A percentile compares a stretch with the other conserved stretches of the same genome.
These are phyloP conservation scores for Tolypeutes matacus DNA, from an alignment of 2,797 vertebrate genomes.

Conservation along the genomic window DNA sequence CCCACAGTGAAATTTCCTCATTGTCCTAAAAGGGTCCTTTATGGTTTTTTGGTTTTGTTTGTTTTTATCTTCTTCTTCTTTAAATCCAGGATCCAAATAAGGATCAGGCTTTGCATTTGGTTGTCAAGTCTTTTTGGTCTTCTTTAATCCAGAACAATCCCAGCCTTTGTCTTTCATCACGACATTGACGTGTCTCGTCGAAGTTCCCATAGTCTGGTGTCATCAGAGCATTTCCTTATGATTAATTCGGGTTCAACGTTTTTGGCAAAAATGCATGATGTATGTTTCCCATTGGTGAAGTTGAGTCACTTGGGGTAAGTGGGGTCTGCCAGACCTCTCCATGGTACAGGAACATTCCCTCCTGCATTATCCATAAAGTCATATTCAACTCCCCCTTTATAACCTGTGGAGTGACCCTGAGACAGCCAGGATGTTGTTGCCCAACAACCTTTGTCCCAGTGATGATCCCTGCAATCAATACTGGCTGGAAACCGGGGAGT, in stretches of 20 bases:
- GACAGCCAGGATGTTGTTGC: not conserved
- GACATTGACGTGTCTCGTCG: rapidly evolving
- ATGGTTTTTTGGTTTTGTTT: not conserved
- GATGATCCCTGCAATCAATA: not conserved
- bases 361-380: not conserved
- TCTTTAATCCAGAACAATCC: conserved; percentile 22
- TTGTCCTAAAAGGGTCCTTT: conserved; percentile 18
- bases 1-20: not conserved
- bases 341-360: not conserved
- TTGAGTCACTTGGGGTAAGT: not conserved
- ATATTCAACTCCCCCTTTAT: not conserved
- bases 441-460: not conserved
- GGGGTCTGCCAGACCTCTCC: not conserved
- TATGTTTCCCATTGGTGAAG: not conserved
- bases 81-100: conserved; percentile 28
- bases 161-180: not conserved
- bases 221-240: not conserved
- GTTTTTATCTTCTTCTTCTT: not conserved
- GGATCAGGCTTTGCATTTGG: not conserved
- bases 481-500: no score
- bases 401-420: not conserved
- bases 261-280: not conserved
- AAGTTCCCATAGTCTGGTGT: not conserved
- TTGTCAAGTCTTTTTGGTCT: not conserved
- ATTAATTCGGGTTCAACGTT: not conserved